Evolutionary conservation across 2,113 vertebrate species (phyloP).

Genomic region (Poeciliopsis turrubarensis): DNA sequence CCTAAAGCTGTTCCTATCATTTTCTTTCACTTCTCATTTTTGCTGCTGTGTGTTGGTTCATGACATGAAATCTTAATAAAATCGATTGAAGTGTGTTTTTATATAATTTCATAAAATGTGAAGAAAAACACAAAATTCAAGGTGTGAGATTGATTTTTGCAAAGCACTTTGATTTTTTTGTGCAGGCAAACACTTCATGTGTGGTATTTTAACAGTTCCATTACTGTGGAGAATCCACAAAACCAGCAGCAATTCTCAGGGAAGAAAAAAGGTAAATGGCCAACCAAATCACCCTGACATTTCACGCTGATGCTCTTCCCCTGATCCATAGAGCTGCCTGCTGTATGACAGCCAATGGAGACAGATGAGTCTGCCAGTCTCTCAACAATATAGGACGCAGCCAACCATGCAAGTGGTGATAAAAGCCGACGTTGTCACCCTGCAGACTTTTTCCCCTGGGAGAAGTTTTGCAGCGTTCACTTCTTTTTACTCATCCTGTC

Average conservation of each 20-base stretch:
- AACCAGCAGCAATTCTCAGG: slow-evolving; percentile 35
- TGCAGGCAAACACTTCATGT: neutral
- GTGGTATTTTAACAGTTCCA: slow-evolving; percentile 17
- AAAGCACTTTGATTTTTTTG: neutral
- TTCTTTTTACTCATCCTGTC: slow-evolving; percentile 33
- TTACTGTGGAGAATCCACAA: slow-evolving; percentile 23
- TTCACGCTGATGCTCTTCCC: slow-evolving; percentile 39
- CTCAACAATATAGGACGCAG: slow-evolving; percentile 73
- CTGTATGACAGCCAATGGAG: slow-evolving; percentile 69
- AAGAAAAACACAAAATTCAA: neutral
- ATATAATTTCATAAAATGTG: neutral
- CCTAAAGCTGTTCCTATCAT: neutral
- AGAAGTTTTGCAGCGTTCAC: slow-evolving; percentile 30
- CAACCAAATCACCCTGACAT: slow-evolving; percentile 60
- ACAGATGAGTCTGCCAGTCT: slow-evolving; percentile 66
- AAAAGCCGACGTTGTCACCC: slow-evolving; percentile 76
- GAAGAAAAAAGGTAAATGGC: slow-evolving; percentile 47
- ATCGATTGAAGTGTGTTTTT: neutral
- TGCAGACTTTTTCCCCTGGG: slow-evolving; percentile 52
- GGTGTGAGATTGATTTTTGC: neutral
- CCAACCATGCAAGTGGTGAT: slow-evolving; percentile 71
- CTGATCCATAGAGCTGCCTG: slow-evolving; percentile 57
- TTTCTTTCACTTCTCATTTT: neutral
- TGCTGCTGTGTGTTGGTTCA: neutral
- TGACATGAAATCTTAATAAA: neutral